Conservation (phyloP, 2,888 invertebrate genomes). For the Agrochola lota region DNA sequence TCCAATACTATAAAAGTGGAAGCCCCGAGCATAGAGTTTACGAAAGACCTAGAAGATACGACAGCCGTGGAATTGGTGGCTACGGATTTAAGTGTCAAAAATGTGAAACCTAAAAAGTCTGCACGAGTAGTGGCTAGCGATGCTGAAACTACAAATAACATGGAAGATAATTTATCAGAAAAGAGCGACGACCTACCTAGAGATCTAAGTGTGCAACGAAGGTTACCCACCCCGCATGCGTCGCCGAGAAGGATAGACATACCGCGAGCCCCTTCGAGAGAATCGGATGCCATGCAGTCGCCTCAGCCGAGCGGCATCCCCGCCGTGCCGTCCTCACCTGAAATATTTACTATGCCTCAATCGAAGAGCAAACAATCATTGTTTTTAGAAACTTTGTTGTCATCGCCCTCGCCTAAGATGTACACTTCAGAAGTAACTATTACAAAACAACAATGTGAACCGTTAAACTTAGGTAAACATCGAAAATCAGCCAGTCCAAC, state of each 20-base stretch:
- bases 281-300: constrained; percentile 93
- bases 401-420: constrained; percentile 91
- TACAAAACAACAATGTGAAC: constrained; percentile 91
- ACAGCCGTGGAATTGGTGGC: constrained; percentile 86
- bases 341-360: constrained; percentile 90
- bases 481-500: constrained; percentile 93
- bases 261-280: constrained; percentile 92
- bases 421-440: constrained; percentile 90
- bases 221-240: constrained; percentile 83
- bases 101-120: constrained; percentile 75
- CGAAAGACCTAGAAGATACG: constrained; percentile 68
- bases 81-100: constrained; percentile 90
- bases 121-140: constrained; percentile 68
- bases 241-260: constrained; percentile 87
- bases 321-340: constrained; percentile 93
- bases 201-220: constrained; percentile 91
- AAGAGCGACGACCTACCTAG: constrained; percentile 91
- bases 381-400: constrained; percentile 92
- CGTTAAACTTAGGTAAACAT: constrained; percentile 92
- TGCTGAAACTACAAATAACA: constrained; percentile 74
- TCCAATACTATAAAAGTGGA: constrained; percentile 61
- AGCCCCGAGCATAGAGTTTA: constrained; percentile 48
- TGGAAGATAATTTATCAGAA: constrained; percentile 82
- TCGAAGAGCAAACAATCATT: constrained; percentile 88
- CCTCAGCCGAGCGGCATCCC: constrained; percentile 94